Evolutionary conservation across 2,888 invertebrate species (phyloP).

Genomic region (Eristalinus aeneus): DNA sequence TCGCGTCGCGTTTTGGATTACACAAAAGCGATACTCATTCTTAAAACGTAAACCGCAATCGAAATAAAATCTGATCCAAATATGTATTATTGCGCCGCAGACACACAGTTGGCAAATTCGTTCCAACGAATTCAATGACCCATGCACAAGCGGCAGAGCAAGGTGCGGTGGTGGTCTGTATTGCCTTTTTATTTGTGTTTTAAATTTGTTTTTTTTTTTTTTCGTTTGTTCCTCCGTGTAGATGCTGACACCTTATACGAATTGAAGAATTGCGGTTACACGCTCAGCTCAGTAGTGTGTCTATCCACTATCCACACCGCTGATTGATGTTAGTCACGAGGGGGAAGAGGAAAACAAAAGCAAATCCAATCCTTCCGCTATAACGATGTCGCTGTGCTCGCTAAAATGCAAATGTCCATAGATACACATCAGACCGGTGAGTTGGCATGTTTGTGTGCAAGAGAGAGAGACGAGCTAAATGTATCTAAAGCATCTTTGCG

Average conservation of each 20-base stretch:
- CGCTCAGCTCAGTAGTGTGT: not conserved
- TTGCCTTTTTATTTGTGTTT: not conserved
- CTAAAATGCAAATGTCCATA: slow-evolving; percentile 46
- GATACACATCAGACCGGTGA: slow-evolving; percentile 44
- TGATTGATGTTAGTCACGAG: slow-evolving; percentile 58
- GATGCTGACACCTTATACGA: slow-evolving; percentile 63
- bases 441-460: not conserved
- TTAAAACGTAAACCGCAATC: slow-evolving; percentile 59
- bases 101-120: slow-evolving; percentile 67
- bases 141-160: slow-evolving; percentile 19
- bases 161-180: slow-evolving; percentile 33
- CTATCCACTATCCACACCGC: slow-evolving; percentile 5
- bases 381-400: not conserved
- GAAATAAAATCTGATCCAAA: slow-evolving; percentile 64
- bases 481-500: slow-evolving; percentile 59
- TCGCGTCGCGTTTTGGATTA: slow-evolving; percentile 39
- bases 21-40: slow-evolving; percentile 25
- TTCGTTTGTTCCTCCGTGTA: not conserved
- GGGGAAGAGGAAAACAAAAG: not conserved
- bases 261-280: slow-evolving; percentile 63
- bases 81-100: slow-evolving; percentile 62
- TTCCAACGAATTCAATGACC: slow-evolving; percentile 59
- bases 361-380: slow-evolving; percentile 17
- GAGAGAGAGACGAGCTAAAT: not conserved
- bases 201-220: not conserved